A percentile compares a stretch with the other conserved stretches of the same genome.
These are phyloP conservation scores for Azorinus chamasolen DNA, from an alignment of 2,888 invertebrate genomes.

Conservation along the genomic window DNA sequence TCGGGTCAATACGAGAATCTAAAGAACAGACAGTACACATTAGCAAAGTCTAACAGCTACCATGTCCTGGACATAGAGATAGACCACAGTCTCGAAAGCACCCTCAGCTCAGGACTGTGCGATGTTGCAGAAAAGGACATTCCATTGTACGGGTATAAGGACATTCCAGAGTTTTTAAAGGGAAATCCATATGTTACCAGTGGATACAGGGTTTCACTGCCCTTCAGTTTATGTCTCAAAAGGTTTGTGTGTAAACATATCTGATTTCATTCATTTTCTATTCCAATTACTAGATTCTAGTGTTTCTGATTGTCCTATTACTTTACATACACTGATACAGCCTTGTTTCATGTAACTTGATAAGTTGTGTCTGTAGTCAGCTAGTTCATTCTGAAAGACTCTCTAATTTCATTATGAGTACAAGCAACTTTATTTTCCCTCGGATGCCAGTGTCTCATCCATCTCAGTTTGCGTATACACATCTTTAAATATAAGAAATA, in stretches of 20 bases:
- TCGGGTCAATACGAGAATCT: conserved; percentile 62
- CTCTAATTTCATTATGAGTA: no score
- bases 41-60: conserved; percentile 57
- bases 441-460: no score
- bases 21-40: conserved; percentile 58
- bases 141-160: conserved; percentile 83
- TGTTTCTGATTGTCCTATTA: no score
- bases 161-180: conserved; percentile 94
- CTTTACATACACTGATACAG: no score
- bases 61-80: conserved; percentile 81
- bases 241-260: conserved; percentile 89
- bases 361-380: no score
- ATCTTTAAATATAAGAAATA: no score
- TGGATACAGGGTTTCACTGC: conserved; percentile 92
- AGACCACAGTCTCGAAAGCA: conserved; percentile 69
- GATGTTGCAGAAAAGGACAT: conserved; percentile 72
- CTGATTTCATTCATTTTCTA: no score
- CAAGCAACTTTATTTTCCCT: no score
- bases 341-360: no score
- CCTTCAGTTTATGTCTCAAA: conserved; percentile 88
- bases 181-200: conserved; percentile 94
- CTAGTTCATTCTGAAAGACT: no score
- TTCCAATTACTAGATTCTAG: no score
- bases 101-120: conserved; percentile 74
- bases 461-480: no score